phyloP scores from a whole-genome alignment of 1,140 invertebrate species.

The Sipha flava region DNA sequence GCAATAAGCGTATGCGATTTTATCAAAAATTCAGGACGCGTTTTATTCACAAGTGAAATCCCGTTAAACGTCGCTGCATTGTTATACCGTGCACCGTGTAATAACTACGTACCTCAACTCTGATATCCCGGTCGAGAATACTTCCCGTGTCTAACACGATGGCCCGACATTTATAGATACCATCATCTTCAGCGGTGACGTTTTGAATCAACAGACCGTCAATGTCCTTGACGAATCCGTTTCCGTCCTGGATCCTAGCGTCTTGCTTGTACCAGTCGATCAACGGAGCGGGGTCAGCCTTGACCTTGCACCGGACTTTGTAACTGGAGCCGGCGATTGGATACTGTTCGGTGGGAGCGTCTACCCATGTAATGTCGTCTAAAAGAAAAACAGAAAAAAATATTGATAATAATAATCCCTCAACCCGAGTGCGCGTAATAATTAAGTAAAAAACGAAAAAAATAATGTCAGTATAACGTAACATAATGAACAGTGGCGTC shows the following conservation, averaged over 20 bases:
- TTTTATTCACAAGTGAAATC: too few species aligned
- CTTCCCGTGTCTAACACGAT: constrained; percentile 70
- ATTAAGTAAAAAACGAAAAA: too few species aligned
- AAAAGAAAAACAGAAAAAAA: constrained; percentile 41
- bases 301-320: constrained; percentile 72
- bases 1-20: too few species aligned
- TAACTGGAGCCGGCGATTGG: constrained; percentile 67
- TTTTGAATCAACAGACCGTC: constrained; percentile 70
- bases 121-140: constrained; percentile 61
- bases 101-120: constrained; percentile 56
- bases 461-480: too few species aligned
- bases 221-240: constrained; percentile 62
- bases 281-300: constrained; percentile 69
- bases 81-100: too few species aligned
- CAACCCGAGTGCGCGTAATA: too few species aligned
- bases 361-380: constrained; percentile 76
- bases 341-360: constrained; percentile 75
- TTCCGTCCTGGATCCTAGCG: constrained; percentile 50
- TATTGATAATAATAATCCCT: background rate
- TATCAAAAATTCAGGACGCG: too few species aligned
- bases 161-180: constrained; percentile 73
- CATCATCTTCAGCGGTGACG: constrained; percentile 71
- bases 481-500: too few species aligned
- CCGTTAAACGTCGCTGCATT: too few species aligned
- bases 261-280: constrained; percentile 77